Base-by-base conservation (phyloP, 2,888 invertebrate genomes). In the Tipula confusa region DNA sequence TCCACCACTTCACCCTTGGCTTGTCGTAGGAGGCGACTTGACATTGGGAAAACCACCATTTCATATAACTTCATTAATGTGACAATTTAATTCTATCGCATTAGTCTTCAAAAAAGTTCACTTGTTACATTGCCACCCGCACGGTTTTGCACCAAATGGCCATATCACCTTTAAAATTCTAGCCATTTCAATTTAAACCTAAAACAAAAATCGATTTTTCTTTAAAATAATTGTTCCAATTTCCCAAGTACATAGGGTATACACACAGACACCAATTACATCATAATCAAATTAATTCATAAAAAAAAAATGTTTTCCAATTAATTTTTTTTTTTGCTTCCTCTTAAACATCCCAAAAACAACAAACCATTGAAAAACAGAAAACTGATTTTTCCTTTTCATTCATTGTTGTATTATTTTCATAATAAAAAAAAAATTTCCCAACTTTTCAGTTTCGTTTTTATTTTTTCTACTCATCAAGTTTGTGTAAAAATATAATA, bases 311-410 rank as follows among this genome's bases (percentile, higher is more conserved):
- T 64, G 64, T 64, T 64, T 64, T 64, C 64, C 64, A 64, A 64
- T 64, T 64, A 64, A 64, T 24, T 64, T 24, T 64, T 24, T 64
- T 24, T 64, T 24, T 24, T 64, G 1, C 64, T 24, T 64, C 64
- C 24, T 24, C 24, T 64, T 64, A 3, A 24, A 64, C 64, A 64
- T 64, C 64, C 64, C 64, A 64, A 64, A 24, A 64, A 64, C 64
- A 64, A 64, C 64, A 64, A 64, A 64, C 24, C 64, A 64, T 64
- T 64, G 64, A 64, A 64, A 64, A 64, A 7, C 64, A 64, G 64
- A 18, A 24, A 64, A 64, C 64, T 64, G 64, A 64, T 64, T 64
- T 43, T 64, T 64, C 64, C 24, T 24, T 64, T 64, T 64, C 64
- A 24, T 24, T 64, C 64, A 24, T 48, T 64, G 18, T 64, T 15